Percentiles rank a stretch among this genome's conserved stretches.
Conservation (phyloP, 2,797 vertebrate species). For the Spea hammondii region DNA sequence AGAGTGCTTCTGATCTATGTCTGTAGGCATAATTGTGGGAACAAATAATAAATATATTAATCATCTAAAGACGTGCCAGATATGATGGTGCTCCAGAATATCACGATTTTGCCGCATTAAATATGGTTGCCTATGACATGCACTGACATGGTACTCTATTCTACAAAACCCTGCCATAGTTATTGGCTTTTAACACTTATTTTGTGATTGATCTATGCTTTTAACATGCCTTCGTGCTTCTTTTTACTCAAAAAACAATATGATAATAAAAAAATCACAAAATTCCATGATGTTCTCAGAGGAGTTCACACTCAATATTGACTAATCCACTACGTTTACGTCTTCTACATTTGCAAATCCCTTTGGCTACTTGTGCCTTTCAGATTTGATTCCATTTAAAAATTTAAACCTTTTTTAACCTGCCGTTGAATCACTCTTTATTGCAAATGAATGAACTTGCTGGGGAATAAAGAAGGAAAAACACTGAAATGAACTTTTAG, state of each 20-base stretch:
- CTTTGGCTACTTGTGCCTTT: conserved; percentile 50
- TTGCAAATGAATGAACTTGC: conserved; percentile 55
- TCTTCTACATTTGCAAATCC: conserved; percentile 58
- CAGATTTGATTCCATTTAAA: conserved; percentile 56
- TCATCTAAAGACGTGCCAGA: too few relatives aligned
- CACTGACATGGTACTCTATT: too few relatives aligned
- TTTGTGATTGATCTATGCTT: background rate
- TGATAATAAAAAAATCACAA: background rate
- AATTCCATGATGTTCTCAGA: background rate
- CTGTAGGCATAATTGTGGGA: too few relatives aligned
- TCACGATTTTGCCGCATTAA: too few relatives aligned
- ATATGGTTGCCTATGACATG: too few relatives aligned
- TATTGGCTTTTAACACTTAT: background rate
- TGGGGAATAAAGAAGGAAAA: conserved; percentile 41
- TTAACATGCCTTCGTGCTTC: background rate
- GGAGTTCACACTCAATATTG: conserved; percentile 50
- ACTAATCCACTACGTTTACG: conserved; percentile 51
- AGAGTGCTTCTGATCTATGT: too few relatives aligned
- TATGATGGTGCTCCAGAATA: too few relatives aligned
- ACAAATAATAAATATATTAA: too few relatives aligned
- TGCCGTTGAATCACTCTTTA: conserved; percentile 5
- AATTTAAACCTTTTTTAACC: conserved; percentile 52
- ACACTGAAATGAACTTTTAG: conserved; percentile 61
- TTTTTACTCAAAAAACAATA: background rate
- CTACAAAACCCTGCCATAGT: background rate